A percentile compares a stretch with the other conserved stretches of the same genome.
Conservation (phyloP, 2,113 vertebrate species). For the Meriones unguiculatus region DNA sequence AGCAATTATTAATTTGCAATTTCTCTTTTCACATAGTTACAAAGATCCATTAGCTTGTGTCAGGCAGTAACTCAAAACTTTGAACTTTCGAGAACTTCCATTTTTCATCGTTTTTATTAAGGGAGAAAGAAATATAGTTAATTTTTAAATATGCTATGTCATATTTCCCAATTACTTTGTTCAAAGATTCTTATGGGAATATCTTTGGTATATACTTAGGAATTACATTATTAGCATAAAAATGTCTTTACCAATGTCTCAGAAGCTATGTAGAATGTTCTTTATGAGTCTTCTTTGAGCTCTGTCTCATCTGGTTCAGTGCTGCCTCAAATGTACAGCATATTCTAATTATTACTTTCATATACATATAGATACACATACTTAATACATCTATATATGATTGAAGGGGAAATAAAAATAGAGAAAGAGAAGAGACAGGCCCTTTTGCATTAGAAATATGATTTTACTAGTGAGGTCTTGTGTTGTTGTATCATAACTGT, state of each 20-base stretch:
- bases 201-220: neutral
- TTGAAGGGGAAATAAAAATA: neutral
- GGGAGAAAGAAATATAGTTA: neutral
- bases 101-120: neutral
- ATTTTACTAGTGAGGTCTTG: neutral
- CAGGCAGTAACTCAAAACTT: neutral
- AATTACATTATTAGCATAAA: neutral
- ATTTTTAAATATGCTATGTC: neutral
- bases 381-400: neutral
- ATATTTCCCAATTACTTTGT: neutral
- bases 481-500: neutral
- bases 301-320: no score
- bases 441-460: neutral
- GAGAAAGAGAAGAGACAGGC: accelerated
- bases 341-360: neutral
- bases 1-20: neutral
- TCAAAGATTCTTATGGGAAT: neutral
- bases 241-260: neutral
- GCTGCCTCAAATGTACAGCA: neutral
- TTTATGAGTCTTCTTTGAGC: neutral
- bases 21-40: neutral
- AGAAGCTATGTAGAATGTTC: neutral
- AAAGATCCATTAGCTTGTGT: neutral
- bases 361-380: neutral
- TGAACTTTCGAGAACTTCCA: neutral